phyloP scores from a whole-genome alignment of 2,888 invertebrate genomes.

The Acrocyrtus sp. region DNA sequence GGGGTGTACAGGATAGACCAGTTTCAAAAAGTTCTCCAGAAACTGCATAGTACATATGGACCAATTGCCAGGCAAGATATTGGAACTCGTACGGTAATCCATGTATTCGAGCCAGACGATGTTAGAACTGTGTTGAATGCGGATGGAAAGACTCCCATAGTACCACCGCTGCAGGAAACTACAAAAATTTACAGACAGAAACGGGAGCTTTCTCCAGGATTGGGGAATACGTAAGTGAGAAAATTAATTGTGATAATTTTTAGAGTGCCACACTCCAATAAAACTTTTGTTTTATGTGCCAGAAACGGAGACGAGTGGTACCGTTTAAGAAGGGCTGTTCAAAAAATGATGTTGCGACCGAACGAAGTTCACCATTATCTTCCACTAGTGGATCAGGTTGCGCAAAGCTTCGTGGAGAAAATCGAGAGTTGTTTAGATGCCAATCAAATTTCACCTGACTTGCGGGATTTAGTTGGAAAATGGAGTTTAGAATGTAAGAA shows the following conservation, averaged over 20 bases:
- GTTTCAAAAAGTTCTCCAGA: slow-evolving; percentile 67
- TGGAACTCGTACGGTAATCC: slow-evolving; percentile 67
- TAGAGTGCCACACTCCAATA: background rate
- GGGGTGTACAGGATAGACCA: slow-evolving; percentile 64
- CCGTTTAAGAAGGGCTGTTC: slow-evolving; percentile 68
- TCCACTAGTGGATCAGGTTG: slow-evolving; percentile 67
- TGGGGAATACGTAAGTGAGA: slow-evolving; percentile 69
- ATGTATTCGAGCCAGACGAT: slow-evolving; percentile 70
- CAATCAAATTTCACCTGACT: slow-evolving; percentile 64
- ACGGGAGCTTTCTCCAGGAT: slow-evolving; percentile 68
- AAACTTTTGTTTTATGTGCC: background rate
- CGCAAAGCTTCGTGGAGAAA: slow-evolving; percentile 66
- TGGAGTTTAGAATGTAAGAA: slow-evolving; percentile 67
- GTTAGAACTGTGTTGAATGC: slow-evolving; percentile 67
- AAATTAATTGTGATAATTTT: background rate
- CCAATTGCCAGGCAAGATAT: slow-evolving; percentile 68
- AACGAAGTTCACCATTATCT: slow-evolving; percentile 69
- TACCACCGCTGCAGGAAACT: slow-evolving; percentile 69
- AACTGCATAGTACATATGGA: slow-evolving; percentile 68
- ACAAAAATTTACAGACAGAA: slow-evolving; percentile 68
- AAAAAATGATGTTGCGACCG: slow-evolving; percentile 70
- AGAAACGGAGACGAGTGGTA: slow-evolving; percentile 72
- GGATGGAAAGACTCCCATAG: slow-evolving; percentile 69
- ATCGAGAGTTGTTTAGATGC: slow-evolving; percentile 64
- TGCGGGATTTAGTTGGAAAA: slow-evolving; percentile 66